Evolutionary conservation across 2,113 vertebrate genomes (phyloP), one percentile per base, ranked within the genome.

Genomic region (Tragulus kanchil): DNA sequence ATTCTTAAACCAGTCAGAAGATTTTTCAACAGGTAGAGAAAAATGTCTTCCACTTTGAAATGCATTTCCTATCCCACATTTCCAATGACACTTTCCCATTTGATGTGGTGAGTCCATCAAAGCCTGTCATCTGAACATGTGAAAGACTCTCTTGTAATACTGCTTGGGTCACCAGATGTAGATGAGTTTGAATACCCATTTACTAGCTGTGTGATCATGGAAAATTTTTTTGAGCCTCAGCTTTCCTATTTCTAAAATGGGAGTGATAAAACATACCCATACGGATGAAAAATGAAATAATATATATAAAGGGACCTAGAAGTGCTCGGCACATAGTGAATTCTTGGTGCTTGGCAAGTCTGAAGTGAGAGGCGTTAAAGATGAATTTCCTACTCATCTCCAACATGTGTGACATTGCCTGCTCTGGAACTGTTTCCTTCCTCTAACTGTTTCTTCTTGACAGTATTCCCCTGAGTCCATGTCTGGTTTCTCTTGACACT

Each of bases 391-490:
- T 25, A 16, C 26, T 64, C 78, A 65, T 89, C 77, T 54, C 36
- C 42, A n/a, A 17, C 50, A 26, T 26, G 6, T 56, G 12, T 50
- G 11, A 93, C 50, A 84, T 58, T 75, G 28, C 26, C 42, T 87
- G 23, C 42, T 62, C 36, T 25, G 83, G 16, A 82, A 52, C 59
- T 36, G 42, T 94, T 97, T 97, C 52, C 56, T 94, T 94, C 23
- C 59, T 92, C 90, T 77, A 97, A 96, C n/a, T n/a, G n/a, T n/a
- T n/a, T n/a, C n/a, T n/a, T n/a, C n/a, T n/a, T n/a, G n/a, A n/a
- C n/a, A n/a, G n/a, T n/a, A n/a, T n/a, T n/a, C n/a, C n/a, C n/a
- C 26, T 65, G 64, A 54, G 52, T 83, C 5, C n/a, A 6, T 3
- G 6, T 36, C 58, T 91, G 69, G 23, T 78, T 69, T 64, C 45